Evolutionary conservation across 2,888 invertebrate genomes (phyloP).

Genomic region (Keiferia lycopersicella): DNA sequence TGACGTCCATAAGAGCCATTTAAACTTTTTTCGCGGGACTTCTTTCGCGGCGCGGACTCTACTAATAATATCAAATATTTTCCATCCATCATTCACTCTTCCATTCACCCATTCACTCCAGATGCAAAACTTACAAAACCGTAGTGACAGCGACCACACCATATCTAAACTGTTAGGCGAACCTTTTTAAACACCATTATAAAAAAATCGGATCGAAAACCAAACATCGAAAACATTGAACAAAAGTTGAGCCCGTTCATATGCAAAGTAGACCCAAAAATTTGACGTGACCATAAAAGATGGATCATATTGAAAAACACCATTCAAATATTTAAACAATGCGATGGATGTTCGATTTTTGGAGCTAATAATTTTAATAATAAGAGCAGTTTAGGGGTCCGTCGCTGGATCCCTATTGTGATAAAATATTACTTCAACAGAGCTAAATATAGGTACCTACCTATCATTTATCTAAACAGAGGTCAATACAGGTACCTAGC

Average conservation of each 20-base stretch:
- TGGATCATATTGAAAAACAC: slow-evolving; percentile 58
- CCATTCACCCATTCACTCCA: slow-evolving; percentile 20
- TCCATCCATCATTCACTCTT: background rate
- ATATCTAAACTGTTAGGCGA: slow-evolving; percentile 31
- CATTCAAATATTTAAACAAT: slow-evolving; percentile 59
- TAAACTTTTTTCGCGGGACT: too few relatives aligned
- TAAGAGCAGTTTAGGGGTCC: slow-evolving; percentile 28
- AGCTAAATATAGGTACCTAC: too few relatives aligned
- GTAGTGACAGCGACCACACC: slow-evolving; percentile 44
- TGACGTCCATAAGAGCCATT: too few relatives aligned
- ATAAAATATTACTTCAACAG: too few relatives aligned
- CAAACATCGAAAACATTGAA: slow-evolving; percentile 49
- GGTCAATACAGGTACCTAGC: too few relatives aligned
- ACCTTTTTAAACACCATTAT: slow-evolving; percentile 30
- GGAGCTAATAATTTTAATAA: slow-evolving; percentile 38
- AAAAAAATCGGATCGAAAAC: slow-evolving; percentile 45
- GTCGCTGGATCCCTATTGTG: too few relatives aligned
- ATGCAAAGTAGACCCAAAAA: slow-evolving; percentile 66
- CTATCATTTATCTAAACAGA: too few relatives aligned
- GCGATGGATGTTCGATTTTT: slow-evolving; percentile 55
- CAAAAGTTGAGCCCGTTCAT: slow-evolving; percentile 57
- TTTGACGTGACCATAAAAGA: slow-evolving; percentile 75
- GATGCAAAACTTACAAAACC: slow-evolving; percentile 39
- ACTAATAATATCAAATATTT: too few relatives aligned
- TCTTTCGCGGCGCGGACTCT: too few relatives aligned